Evolutionary conservation across 2,113 vertebrate species (phyloP).

Genomic region (Reinhardtius hippoglossoides): DNA sequence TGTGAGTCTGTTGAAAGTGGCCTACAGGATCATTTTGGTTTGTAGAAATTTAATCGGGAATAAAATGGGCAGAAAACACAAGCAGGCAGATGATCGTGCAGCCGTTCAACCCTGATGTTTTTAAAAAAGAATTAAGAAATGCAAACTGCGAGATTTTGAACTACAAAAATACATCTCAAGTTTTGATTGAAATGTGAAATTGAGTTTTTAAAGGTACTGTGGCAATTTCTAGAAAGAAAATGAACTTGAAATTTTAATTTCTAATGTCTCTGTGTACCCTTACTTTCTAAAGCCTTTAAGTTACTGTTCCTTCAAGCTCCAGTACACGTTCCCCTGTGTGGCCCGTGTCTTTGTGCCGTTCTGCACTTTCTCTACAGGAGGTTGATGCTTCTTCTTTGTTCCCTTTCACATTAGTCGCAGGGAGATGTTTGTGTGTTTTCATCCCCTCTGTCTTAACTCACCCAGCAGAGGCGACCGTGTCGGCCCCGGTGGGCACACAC

Average conservation of each 20-base stretch:
- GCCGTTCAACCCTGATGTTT: background rate
- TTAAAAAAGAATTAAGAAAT: too few species aligned
- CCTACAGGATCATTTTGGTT: too few species aligned
- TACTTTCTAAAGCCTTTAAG: slow-evolving; percentile 33
- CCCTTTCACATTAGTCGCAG: slow-evolving; percentile 19
- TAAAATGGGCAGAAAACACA: background rate
- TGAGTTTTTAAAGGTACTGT: background rate
- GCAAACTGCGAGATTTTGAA: too few species aligned
- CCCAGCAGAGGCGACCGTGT: slow-evolving; percentile 10
- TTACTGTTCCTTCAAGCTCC: slow-evolving; percentile 41
- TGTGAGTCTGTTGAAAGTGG: too few species aligned
- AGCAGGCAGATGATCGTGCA: background rate
- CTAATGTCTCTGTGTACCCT: too few species aligned
- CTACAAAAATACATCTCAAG: background rate
- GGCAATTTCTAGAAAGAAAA: background rate
- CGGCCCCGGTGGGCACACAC: slow-evolving; percentile 9
- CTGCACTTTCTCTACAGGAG: slow-evolving; percentile 20
- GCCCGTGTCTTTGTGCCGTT: slow-evolving; percentile 12
- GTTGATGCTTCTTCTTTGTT: slow-evolving; percentile 29
- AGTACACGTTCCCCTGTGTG: slow-evolving; percentile 26
- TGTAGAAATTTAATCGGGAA: too few species aligned
- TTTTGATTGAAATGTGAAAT: background rate
- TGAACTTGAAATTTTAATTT: too few species aligned
- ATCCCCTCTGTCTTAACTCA: slow-evolving; percentile 11
- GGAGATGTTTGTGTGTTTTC: background rate